Evolutionary conservation across 2,888 invertebrate genomes (phyloP), one percentile per base, ranked within the genome.

Genomic region (Helicoverpa assulta): DNA sequence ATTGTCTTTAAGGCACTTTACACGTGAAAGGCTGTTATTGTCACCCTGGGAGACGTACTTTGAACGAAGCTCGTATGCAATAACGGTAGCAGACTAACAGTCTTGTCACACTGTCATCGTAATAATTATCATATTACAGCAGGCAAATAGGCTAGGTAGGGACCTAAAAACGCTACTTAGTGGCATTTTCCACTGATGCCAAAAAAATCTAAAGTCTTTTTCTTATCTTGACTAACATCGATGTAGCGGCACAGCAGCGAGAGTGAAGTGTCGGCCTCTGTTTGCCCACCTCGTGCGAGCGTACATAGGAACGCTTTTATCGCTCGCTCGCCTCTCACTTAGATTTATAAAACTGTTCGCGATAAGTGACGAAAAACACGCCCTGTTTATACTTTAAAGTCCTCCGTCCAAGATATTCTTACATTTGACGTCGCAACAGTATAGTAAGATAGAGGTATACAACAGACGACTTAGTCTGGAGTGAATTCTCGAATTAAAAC

Each of bases 251-350:
- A 40, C 21, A 47, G 37, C 52, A 58, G 4, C 43, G 40, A 18
- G 21, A 21, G 21, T 21, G 21, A 21, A 54, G 37, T 55, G 40
- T 58, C 37, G 52, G 33, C 43, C 53, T 51, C 37, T 78, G 77
- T 78, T 71, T 71, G 76, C 77, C 26, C 67, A 76, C 60, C 77
- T 80, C 76, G 67, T 19, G 71, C 33, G 33, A 37, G 55, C 37
- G 63, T 76, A 77, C 78, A 78, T 67, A 59, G 71, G 72, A 78
- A 78, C 57, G 77, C 77, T 78, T 78, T 78, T 78, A 78, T 64
- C 80, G 76, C 47, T 18, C 33, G 18, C 71, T 40, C 66, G 43
- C 63, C 60, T 70, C 61, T 75, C 63, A 55, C 64, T 64, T 52
- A 70, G 60, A 67, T 80, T 78, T 80, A 70, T 76, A 80, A 76